Evolutionary conservation across 2,797 vertebrate species (phyloP).

Genomic region (Geotria australis): DNA sequence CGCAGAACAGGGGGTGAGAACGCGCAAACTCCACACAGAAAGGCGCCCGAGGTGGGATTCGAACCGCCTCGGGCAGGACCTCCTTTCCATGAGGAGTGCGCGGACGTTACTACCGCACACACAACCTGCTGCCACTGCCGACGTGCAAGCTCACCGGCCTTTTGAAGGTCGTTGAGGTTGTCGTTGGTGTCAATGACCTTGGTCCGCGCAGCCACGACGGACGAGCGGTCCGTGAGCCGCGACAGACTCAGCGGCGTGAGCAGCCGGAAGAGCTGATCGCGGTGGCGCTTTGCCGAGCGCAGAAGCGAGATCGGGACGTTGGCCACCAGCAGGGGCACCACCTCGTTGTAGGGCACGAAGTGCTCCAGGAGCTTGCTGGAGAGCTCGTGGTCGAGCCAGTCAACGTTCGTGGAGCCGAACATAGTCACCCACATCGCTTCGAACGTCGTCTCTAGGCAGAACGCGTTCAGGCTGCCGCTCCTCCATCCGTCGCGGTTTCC

Average conservation of each 20-base stretch:
- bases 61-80: too few relatives aligned
- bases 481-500: too few relatives aligned
- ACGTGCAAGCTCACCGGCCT: slow-evolving; percentile 17
- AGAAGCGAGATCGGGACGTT: slow-evolving; percentile 40
- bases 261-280: slow-evolving; percentile 19
- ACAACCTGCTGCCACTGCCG: too few relatives aligned
- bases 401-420: slow-evolving; percentile 12
- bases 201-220: slow-evolving; percentile 21
- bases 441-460: slow-evolving; percentile 21
- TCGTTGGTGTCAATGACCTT: slow-evolving; percentile 30
- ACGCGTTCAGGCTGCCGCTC: slow-evolving; percentile 8
- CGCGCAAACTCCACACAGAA: too few relatives aligned
- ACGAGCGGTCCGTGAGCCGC: slow-evolving; percentile 16
- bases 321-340: slow-evolving; percentile 15
- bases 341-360: slow-evolving; percentile 23
- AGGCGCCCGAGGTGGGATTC: too few relatives aligned
- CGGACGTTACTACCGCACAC: too few relatives aligned
- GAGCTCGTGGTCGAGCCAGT: background rate
- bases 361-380: slow-evolving; percentile 3
- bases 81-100: too few relatives aligned
- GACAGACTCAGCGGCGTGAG: slow-evolving; percentile 21
- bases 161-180: slow-evolving; percentile 17
- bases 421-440: slow-evolving; percentile 22
- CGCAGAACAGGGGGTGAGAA: too few relatives aligned
- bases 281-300: slow-evolving; percentile 18